These are phyloP conservation scores for Epicauta chinensis DNA, from an alignment of 1,140 invertebrate genomes.

Conservation along the genomic window DNA sequence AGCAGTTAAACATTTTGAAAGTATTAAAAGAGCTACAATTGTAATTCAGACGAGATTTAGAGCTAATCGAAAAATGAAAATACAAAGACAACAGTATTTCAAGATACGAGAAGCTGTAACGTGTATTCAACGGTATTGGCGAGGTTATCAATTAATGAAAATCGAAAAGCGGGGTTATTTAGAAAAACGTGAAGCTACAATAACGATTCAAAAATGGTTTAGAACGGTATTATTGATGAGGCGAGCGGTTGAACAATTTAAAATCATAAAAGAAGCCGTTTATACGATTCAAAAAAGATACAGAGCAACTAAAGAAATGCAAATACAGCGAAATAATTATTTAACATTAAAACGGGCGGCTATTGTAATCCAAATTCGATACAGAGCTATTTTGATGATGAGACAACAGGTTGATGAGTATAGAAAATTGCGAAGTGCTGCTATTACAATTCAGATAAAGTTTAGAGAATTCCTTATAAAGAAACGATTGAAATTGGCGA, in stretches of 20 bases:
- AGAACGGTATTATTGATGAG: slow-evolving; percentile 15
- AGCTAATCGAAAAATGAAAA: slow-evolving; percentile 38
- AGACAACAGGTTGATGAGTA: slow-evolving; percentile 25
- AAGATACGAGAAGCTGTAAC: slow-evolving; percentile 30
- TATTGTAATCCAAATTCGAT: slow-evolving; percentile 29
- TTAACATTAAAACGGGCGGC: too few relatives aligned
- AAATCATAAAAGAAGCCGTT: slow-evolving; percentile 31
- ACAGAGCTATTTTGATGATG: slow-evolving; percentile 37
- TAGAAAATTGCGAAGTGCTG: slow-evolving; percentile 36
- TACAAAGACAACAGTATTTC: slow-evolving; percentile 36
- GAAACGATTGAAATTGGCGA: slow-evolving; percentile 25
- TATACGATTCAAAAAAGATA: slow-evolving; percentile 36
- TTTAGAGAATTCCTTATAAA: slow-evolving; percentile 41
- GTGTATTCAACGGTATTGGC: slow-evolving; percentile 37
- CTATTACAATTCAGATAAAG: slow-evolving; percentile 45
- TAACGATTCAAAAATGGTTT: slow-evolving; percentile 32
- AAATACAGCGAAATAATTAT: neutral
- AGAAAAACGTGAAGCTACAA: slow-evolving; percentile 26
- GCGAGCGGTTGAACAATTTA: neutral
- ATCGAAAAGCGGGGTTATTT: neutral
- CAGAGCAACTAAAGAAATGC: slow-evolving; percentile 22
- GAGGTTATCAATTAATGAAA: slow-evolving; percentile 14
- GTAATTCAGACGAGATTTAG: slow-evolving; percentile 40
- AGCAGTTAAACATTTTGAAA: neutral
- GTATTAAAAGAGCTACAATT: slow-evolving; percentile 14